Conservation (phyloP, 1,140 invertebrate genomes). For the Dufourea novaeangliae region DNA sequence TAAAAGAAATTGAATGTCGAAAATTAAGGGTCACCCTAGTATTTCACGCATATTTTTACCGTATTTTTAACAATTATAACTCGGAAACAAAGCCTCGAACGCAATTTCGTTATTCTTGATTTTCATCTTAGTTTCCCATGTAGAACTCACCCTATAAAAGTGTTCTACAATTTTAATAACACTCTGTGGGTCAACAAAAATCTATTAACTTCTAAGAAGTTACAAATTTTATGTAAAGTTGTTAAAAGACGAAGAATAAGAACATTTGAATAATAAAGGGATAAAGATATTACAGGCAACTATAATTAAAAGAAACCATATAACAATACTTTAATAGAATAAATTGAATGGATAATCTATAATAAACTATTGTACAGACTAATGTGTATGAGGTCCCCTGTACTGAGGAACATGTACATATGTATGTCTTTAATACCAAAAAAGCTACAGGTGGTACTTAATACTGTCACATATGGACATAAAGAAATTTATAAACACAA, state of each 20-base stretch:
- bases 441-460: neutral
- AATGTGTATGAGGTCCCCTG: too few relatives aligned
- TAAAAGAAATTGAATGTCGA: too few relatives aligned
- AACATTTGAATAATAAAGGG: neutral
- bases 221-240: too few relatives aligned
- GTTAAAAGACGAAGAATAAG: neutral
- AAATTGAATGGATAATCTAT: neutral
- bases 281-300: neutral
- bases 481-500: constrained; percentile 1
- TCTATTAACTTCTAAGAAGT: neutral
- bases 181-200: neutral
- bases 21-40: too few relatives aligned
- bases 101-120: too few relatives aligned
- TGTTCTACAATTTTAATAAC: too few relatives aligned
- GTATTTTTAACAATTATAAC: too few relatives aligned
- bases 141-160: too few relatives aligned
- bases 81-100: too few relatives aligned
- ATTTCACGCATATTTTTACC: too few relatives aligned
- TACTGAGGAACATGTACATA: constrained; percentile 11
- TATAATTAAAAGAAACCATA: neutral
- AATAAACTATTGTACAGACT: neutral
- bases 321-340: neutral
- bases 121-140: too few relatives aligned
- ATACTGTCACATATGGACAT: neutral
- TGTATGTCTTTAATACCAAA: neutral